phyloP scores from a whole-genome alignment of 92 coral and sea anemone species.

The Palythoa heliodiscus region DNA sequence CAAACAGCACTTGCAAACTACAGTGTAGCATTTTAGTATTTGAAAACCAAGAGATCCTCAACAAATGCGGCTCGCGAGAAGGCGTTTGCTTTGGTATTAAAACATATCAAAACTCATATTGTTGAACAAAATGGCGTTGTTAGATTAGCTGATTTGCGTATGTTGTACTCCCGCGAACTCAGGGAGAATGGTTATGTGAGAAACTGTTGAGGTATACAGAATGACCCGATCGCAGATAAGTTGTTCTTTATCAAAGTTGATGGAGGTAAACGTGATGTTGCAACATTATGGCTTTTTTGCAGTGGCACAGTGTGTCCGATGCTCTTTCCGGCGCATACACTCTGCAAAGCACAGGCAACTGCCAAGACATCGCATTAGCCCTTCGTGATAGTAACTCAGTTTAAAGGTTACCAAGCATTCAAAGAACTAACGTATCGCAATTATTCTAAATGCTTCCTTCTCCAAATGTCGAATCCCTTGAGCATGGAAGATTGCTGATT shows the following conservation, averaged over 20 bases:
- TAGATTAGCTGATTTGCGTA: background rate
- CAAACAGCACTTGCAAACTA: slow-evolving; percentile 19
- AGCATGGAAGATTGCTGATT: no score
- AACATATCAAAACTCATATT: no score
- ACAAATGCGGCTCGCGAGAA: slow-evolving; percentile 7
- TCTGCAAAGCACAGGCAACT: slow-evolving; percentile 9
- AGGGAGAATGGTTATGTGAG: background rate
- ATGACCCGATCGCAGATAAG: background rate
- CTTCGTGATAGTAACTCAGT: background rate
- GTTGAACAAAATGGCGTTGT: background rate
- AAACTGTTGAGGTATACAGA: slow-evolving; percentile 2
- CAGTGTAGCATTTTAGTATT: background rate
- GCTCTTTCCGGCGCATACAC: slow-evolving; percentile 30
- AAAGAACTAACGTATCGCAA: no score
- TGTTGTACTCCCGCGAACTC: background rate
- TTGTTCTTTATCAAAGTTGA: slow-evolving; percentile 12
- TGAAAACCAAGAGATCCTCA: no score
- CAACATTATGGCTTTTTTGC: background rate
- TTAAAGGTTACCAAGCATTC: no score
- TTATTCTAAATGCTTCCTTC: no score
- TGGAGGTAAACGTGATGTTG: background rate
- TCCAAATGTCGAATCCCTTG: no score
- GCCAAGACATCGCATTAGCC: background rate
- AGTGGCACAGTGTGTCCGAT: slow-evolving; percentile 3
- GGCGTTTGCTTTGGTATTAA: slow-evolving; percentile 13